Evolutionary conservation across 2,797 vertebrate species (phyloP), one percentile per base, ranked within the genome.

Genomic region (Moxostoma hubbsi): DNA sequence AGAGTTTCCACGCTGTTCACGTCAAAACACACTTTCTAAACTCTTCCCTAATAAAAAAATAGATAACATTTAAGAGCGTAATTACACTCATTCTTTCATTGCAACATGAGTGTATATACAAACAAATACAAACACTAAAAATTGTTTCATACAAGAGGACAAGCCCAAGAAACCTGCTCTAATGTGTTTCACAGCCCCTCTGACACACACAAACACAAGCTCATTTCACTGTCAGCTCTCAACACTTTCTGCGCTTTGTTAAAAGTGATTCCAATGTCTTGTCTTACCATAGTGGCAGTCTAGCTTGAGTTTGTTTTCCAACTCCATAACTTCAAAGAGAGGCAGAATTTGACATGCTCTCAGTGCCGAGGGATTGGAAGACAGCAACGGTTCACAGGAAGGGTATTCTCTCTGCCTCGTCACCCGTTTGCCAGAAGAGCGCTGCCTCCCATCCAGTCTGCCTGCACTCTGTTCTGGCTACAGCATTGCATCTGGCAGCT

Each of bases 241-340:
- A 77, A 59, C 64, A 64, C 70, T 73, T 80, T 58, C 57, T 43
- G 53, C 7, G 57, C n/a, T 71, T 72, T 75, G 61, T 78, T 82
- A 70, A 84, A 83, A 77, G 63, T 73, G 62, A 57, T n/a, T 82
- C 46, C 59, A 75, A 62, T 13, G 75, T 81, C 71, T 75, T 64
- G 18, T 82, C 93, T 94, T 94, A 96, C 94, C 94, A 91, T 88
- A 89, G 85, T 91, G 92, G 91, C 88, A 87, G 87, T 92, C 93
- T 83, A 85, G 92, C 86, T 92, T 90, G 83, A 89, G 85, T 77
- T 85, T 86, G 86, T 88, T 87, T 75, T 91, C 88, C 84, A 92
- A 90, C 89, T 96, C 94, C 95, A 96, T 95, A 88, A 89, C 82
- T 90, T 87, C 84, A 89, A 88, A 88, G 88, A 84, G 83, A 85